Evolutionary conservation across 2,797 vertebrate species (phyloP).

Genomic region (Rhinichthys osculus): DNA sequence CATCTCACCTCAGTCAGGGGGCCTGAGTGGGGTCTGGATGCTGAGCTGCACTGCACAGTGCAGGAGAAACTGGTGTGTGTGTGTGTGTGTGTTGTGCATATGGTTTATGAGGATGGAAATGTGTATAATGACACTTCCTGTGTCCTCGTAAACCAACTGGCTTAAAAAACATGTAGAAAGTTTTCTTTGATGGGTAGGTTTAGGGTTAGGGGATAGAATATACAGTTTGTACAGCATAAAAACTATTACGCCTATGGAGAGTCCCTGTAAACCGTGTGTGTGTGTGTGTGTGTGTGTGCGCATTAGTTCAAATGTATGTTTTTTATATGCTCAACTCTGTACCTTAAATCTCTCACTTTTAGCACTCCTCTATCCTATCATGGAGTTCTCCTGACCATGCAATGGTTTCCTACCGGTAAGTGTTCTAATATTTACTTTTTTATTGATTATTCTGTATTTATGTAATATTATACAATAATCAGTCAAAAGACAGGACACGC

Average conservation of each 20-base stretch:
- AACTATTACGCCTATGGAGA: not conserved
- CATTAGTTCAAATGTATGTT: not conserved
- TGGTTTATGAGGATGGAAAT: not conserved
- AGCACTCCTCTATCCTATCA: conserved; percentile 90
- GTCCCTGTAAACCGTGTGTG: not conserved
- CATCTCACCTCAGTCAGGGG: conserved; percentile 89
- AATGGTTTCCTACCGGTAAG: conserved; percentile 95
- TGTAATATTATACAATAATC: not conserved
- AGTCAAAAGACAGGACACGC: not conserved
- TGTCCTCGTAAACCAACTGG: conserved; percentile 7
- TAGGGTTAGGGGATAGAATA: not conserved
- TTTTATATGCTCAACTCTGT: conserved; percentile 9
- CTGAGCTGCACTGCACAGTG: conserved; percentile 79
- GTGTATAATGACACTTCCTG: not conserved
- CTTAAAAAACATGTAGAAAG: not conserved
- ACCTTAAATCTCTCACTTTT: conserved; percentile 62
- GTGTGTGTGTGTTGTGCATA: too few relatives aligned
- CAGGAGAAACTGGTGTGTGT: conserved; percentile 86
- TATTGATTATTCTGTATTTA: not conserved
- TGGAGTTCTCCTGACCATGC: conserved; percentile 90
- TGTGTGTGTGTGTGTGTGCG: not conserved
- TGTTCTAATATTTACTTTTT: not conserved
- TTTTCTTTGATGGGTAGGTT: not conserved
- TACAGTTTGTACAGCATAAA: not conserved
- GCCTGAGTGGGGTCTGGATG: conserved; percentile 85